Base-by-base conservation (phyloP, 2,888 invertebrate genomes). In the Phengaris arion region DNA sequence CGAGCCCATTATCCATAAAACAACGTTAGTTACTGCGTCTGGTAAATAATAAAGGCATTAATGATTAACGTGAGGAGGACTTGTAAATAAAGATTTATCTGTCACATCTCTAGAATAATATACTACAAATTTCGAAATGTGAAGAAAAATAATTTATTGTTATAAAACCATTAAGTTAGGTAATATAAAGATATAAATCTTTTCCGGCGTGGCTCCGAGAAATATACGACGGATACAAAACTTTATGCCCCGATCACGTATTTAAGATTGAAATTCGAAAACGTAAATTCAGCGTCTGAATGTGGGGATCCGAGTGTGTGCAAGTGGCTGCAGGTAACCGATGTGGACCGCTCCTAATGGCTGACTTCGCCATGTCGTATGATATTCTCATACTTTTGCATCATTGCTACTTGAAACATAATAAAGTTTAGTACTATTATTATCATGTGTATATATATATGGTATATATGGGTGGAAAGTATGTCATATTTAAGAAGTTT, bases 261-360 rank as follows among this genome's bases (percentile, higher is more conserved):
- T 82, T 82, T 83, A 84, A 86, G 86, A 89, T 87, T 87, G 84
- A 90, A 87, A 88, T 87, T 88, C 83, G 82, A 89, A 89, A 90
- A 89, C 85, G 89, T 86, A 85, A 89, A 90, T 87, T 89, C 88
- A 87, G 87, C 86, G 83, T 86, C 83, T 86, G 87, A 87, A 88
- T 88, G 84, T 86, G 87, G 88, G 90, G 89, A 87, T 88, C 82
- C 83, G 81, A 83, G 82, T 82, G 83, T 83, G 82, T 82, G 83
- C 81, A 78, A 81, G 80, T 82, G 81, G 81, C 64, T 80, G 79
- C 79, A 79, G 81, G 80, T 82, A 81, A 79, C 79, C 79, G 80
- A 78, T 75, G 74, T 78, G 75, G 75, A 75, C 59, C 9, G 46
- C 77, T 35, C 74, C 46, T 59, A 76, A 22, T 64, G 35, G 59